Evolutionary conservation across 2,888 invertebrate genomes (phyloP), one percentile per base, ranked within the genome.

Genomic region (Cantharis rustica): DNA sequence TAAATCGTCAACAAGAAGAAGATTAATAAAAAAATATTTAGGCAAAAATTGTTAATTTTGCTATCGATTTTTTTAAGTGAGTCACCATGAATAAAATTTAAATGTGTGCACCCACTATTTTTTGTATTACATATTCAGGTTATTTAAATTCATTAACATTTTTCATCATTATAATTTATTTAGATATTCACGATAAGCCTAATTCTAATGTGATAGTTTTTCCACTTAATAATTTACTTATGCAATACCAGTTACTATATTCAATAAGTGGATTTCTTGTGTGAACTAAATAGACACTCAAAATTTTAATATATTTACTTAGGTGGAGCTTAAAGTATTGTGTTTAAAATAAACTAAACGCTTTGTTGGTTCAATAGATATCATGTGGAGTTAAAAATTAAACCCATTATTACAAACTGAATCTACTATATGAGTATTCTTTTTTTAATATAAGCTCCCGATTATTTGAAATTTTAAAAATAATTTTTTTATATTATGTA

Each of bases 331-430:
- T 87, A 87, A 47, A 23, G 87, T 87, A 83, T 87, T 85, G 84
- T 84, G 84, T 82, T 79, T 80, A 80, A 81, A 82, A 86, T 87
- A 87, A 23, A 87, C 87, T 85, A 84, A 85, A 85, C 84, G 85
- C 85, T 83, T 87, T 87, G 87, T 87, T 86, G 84, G 83, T 82
- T 88, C 86, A 88, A 88, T 88, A 87, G 88, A 86, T 84, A 84
- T 86, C 88, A 87, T 83, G 88, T 86, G 80, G 88, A 84, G 88
- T 87, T 87, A 88, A 88, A 88, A 88, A 88, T 88, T 88, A 86
- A 87, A 87, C 87, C 86, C 88, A 77, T 88, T 88, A 88, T 86
- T 83, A 85, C 86, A 86, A 87, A 87, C 87, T 82, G 83, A 80
- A 80, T 82, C 80, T 78, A 84, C 85, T 86, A 66, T 47, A 47